Conservation (phyloP, 1,140 invertebrate genomes). For the Rhysida immarginata region DNA sequence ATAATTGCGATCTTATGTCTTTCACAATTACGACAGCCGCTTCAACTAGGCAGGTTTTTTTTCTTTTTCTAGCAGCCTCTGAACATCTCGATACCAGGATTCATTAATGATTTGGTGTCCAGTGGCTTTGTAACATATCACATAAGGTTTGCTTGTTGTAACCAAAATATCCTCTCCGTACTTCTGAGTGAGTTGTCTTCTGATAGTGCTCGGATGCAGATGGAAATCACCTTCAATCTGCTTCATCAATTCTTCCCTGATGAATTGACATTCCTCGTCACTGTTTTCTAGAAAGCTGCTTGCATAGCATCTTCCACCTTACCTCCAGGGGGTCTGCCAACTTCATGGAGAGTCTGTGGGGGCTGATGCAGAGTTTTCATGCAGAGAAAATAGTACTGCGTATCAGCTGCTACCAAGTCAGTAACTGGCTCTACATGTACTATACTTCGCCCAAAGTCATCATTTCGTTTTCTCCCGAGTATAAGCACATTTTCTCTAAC, state of each 20-base stretch:
- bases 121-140: slow-evolving; percentile 10
- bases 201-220: slow-evolving; percentile 11
- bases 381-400: too few relatives aligned
- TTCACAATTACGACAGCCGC: slow-evolving; percentile 23
- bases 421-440: too few relatives aligned
- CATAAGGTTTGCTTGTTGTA: background rate
- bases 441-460: too few relatives aligned
- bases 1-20: slow-evolving; percentile 21
- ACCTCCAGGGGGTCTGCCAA: too few relatives aligned
- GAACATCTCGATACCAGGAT: slow-evolving; percentile 7
- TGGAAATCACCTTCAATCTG: slow-evolving; percentile 9
- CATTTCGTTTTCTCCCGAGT: too few relatives aligned
- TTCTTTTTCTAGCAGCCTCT: slow-evolving; percentile 8
- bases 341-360: too few relatives aligned
- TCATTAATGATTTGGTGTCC: slow-evolving; percentile 12
- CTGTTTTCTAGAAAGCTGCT: slow-evolving; percentile 8
- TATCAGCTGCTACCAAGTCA: too few relatives aligned
- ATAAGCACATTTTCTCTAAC: too few relatives aligned
- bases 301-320: too few relatives aligned
- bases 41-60: slow-evolving; percentile 18
- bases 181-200: slow-evolving; percentile 11
- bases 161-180: slow-evolving; percentile 13
- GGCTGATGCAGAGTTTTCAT: too few relatives aligned
- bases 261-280: slow-evolving; percentile 11
- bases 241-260: background rate